Base-by-base conservation (phyloP, 2,797 vertebrate genomes). In the Lepilemur ruficaudatus region DNA sequence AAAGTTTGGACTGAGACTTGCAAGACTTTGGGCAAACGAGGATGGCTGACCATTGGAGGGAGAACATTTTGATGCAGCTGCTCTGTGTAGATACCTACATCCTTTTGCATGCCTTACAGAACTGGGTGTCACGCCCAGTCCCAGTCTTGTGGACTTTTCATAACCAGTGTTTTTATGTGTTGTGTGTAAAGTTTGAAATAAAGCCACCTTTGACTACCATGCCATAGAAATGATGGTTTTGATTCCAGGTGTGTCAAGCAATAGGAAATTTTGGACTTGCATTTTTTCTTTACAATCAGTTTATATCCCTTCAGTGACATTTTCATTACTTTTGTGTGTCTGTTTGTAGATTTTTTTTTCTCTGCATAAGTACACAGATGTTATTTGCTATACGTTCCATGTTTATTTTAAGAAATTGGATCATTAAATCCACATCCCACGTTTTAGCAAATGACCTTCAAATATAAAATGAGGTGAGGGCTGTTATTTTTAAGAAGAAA, bases 401-500 rank as follows among this genome's bases (percentile, higher is more conserved):
- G 86, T 93, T 97, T 98, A 89, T 94, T 96, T 96, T 98, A 96
- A 97, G 92, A 97, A 97, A 95, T 70, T 15, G 69, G 78, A 30
- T 84, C 82, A 94, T 96, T 98, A 98, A 97, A 84, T 94, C 63
- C 69, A 98, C 94, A 95, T 73, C 82, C 95, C 32, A 17, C 83
- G 83, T 96, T 98, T 97, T 95, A 86, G 96, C 83, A 96, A 94
- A 92, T 92, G 91, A 98, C 95, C 94, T 97, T 98, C 94, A 97
- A 55, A 96, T 97, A 46, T 55, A 97, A 98, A 98, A 98, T 38
- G 84, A 94, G 97, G 82, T 50, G 63, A 96, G 89, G 93, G 43
- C 32, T 95, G 97, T 96, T 97, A 94, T 87, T 98, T 98, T 98
- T 96, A 94, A 95, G 97, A 93, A 94, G 93, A 96, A 96, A 98